A percentile compares a stretch with the other conserved stretches of the same genome.
These are phyloP conservation scores for Ptychobarbus kaznakovi DNA, from an alignment of 2,797 vertebrate species.

Conservation along the genomic window DNA sequence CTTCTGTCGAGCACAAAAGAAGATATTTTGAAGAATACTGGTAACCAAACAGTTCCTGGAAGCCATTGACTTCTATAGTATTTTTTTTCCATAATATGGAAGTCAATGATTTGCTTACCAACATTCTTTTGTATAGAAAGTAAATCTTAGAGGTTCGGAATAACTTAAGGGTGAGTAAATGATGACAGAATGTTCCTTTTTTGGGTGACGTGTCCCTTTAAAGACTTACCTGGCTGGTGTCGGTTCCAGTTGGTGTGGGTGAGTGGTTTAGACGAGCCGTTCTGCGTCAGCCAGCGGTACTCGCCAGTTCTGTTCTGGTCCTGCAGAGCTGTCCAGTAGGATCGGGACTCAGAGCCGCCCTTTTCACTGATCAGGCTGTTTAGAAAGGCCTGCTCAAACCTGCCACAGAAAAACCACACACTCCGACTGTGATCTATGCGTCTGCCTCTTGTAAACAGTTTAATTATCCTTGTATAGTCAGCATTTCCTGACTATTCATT, in stretches of 20 bases:
- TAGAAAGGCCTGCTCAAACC: constrained; percentile 93
- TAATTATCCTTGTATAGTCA: not conserved
- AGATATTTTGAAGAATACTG: no score
- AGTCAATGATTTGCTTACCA: no score
- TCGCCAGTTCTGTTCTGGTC: constrained; percentile 81
- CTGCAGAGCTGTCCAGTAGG: constrained; percentile 89
- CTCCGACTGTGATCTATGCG: not conserved
- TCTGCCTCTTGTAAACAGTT: not conserved
- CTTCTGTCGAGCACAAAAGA: no score
- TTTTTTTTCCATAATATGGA: no score
- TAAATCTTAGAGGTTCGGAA: not conserved
- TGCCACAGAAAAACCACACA: constrained; percentile 5
- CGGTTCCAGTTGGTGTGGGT: constrained; percentile 91
- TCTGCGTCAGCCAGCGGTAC: constrained; percentile 83
- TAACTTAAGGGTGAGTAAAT: not conserved
- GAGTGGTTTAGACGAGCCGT: constrained; percentile 67
- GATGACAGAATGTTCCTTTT: not conserved
- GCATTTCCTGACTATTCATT: not conserved
- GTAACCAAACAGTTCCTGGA: no score
- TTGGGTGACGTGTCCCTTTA: not conserved
- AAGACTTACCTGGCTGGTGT: constrained; percentile 84
- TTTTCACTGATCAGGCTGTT: constrained; percentile 85
- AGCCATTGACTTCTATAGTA: no score
- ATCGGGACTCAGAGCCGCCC: constrained; percentile 72
- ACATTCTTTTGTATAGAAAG: not conserved